Evolutionary conservation across 92 coral and sea anemone genomes (phyloP).

Genomic region (Siderastrea siderea): DNA sequence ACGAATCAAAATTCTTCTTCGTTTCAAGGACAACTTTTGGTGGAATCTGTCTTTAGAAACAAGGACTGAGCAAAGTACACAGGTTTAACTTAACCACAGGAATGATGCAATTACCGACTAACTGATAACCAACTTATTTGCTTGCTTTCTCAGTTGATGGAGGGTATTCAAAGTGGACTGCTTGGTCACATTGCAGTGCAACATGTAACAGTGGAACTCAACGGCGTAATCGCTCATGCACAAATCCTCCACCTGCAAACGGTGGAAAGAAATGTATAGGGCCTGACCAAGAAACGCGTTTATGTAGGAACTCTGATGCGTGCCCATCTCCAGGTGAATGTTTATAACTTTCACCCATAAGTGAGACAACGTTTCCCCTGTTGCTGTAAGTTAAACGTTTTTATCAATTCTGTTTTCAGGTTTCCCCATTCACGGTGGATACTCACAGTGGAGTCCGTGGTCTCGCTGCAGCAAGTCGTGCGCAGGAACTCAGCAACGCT

Average conservation of each 20-base stretch:
- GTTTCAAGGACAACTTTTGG: too few relatives aligned
- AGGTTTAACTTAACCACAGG: too few relatives aligned
- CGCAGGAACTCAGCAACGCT: too few relatives aligned
- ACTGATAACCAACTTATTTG: background rate
- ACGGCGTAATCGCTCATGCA: background rate
- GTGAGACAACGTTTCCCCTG: background rate
- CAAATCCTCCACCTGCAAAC: slow-evolving; percentile 14
- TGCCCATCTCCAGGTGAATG: background rate
- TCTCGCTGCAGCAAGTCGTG: too few relatives aligned
- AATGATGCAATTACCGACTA: too few relatives aligned
- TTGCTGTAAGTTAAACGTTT: background rate
- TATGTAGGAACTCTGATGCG: background rate
- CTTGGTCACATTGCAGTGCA: background rate
- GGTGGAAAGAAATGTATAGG: slow-evolving; percentile 33
- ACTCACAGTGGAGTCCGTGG: too few relatives aligned
- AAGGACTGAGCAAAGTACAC: too few relatives aligned
- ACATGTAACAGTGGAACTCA: background rate
- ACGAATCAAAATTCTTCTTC: too few relatives aligned
- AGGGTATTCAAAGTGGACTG: background rate
- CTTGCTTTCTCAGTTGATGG: background rate
- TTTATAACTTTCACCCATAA: background rate
- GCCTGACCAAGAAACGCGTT: background rate
- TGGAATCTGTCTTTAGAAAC: too few relatives aligned
- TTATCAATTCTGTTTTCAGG: too few relatives aligned
- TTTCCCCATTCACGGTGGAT: too few relatives aligned